Evolutionary conservation across 1,140 invertebrate species (phyloP).

Genomic region (Doryteuthis pealeii): DNA sequence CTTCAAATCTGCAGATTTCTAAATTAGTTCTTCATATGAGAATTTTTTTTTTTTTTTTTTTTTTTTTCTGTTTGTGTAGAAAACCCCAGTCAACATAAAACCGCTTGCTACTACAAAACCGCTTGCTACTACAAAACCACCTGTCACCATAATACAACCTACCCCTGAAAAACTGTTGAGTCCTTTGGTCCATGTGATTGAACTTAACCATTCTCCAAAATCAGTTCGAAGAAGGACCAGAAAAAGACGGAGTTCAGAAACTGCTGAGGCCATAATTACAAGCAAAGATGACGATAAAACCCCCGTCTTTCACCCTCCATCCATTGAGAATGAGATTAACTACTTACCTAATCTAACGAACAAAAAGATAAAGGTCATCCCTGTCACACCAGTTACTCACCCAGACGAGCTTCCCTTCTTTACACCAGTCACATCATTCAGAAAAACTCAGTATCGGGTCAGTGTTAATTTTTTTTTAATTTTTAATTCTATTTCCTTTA

Average conservation of each 20-base stretch:
- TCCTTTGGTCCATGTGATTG: background rate
- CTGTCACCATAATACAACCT: too few relatives aligned
- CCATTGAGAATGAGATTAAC: constrained; percentile 5
- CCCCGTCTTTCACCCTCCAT: background rate
- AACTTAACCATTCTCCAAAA: background rate
- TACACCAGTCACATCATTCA: background rate
- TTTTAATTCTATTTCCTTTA: too few relatives aligned
- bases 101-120: too few relatives aligned
- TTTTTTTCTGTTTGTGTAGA: too few relatives aligned
- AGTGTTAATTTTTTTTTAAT: background rate
- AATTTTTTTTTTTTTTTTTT: too few relatives aligned
- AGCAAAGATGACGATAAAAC: background rate
- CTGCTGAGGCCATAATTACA: background rate
- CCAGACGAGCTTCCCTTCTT: background rate
- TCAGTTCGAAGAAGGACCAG: background rate
- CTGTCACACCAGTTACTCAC: background rate
- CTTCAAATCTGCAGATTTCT: too few relatives aligned
- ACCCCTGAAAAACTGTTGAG: background rate
- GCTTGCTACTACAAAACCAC: too few relatives aligned
- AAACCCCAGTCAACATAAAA: too few relatives aligned
- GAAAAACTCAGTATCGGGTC: background rate
- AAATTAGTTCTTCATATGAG: too few relatives aligned
- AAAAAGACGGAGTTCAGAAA: background rate
- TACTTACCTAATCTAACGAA: background rate
- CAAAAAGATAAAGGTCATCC: background rate